These are phyloP conservation scores for Tetanocera ferruginea DNA, from an alignment of 2,888 invertebrate species.

Conservation along the genomic window DNA sequence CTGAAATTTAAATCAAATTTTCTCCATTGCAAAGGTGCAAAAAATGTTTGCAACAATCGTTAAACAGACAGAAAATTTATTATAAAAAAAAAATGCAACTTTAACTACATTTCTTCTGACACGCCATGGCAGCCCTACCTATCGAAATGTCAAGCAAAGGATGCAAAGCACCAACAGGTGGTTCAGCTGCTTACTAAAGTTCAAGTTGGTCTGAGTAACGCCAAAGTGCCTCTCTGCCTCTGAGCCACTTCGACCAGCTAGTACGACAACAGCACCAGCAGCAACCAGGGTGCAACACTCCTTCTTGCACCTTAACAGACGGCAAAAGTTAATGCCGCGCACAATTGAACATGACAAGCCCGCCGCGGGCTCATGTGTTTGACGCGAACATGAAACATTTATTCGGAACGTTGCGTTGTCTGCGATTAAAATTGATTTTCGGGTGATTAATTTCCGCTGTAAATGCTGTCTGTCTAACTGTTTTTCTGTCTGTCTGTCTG, in stretches of 20 bases:
- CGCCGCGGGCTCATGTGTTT: slow-evolving; percentile 41
- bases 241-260: background rate
- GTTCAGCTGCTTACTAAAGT: too few species aligned
- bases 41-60: too few species aligned
- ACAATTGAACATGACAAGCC: slow-evolving; percentile 53
- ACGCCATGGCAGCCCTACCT: too few species aligned
- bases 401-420: slow-evolving; percentile 40
- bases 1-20: too few species aligned
- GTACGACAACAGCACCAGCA: background rate
- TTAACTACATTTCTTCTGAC: too few species aligned
- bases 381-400: slow-evolving; percentile 23
- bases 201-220: too few species aligned
- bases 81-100: too few species aligned
- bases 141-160: too few species aligned
- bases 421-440: slow-evolving; percentile 57
- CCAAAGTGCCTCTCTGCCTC: too few species aligned
- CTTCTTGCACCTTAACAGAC: background rate
- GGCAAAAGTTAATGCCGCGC: slow-evolving; percentile 49
- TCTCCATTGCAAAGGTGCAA: too few species aligned
- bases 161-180: too few species aligned
- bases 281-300: background rate
- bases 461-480: slow-evolving; percentile 8
- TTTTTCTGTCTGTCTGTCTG: background rate
- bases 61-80: too few species aligned
- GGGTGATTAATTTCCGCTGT: slow-evolving; percentile 58